Conservation (phyloP, 2,113 vertebrate genomes). For the Albula glossodonta region DNA sequence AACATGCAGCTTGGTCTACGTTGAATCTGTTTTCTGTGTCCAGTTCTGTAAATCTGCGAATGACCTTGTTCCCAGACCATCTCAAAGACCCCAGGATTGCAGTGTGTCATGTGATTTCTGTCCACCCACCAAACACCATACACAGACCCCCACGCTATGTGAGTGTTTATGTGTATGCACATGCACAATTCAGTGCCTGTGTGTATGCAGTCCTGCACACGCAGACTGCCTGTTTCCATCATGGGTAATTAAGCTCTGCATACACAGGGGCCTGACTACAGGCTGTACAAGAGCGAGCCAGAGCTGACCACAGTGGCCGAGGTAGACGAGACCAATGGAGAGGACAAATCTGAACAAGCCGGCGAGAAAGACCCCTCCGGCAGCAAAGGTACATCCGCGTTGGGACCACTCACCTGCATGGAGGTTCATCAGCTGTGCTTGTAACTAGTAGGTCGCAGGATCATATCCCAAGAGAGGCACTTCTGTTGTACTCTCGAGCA, state of each 20-base stretch:
- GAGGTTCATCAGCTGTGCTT: background rate
- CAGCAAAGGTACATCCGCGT: conserved; percentile 75
- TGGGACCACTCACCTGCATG: background rate
- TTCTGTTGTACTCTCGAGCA: background rate
- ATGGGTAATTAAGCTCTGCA: background rate
- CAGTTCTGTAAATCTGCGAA: background rate
- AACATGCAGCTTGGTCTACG: too few species aligned
- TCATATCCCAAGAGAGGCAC: background rate
- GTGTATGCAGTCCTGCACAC: background rate
- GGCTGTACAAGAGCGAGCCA: conserved; percentile 96
- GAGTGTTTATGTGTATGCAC: background rate
- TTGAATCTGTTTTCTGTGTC: background rate
- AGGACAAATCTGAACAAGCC: conserved; percentile 81
- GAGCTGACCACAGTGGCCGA: conserved; percentile 96
- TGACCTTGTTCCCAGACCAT: background rate
- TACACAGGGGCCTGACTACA: conserved; percentile 90
- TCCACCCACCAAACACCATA: too few species aligned
- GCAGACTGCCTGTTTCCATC: background rate
- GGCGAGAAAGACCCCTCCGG: conserved; percentile 75
- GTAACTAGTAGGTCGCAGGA: background rate
- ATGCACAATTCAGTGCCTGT: background rate
- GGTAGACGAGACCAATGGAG: conserved; percentile 93
- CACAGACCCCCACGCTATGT: too few species aligned
- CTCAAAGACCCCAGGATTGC: background rate
- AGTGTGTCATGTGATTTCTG: background rate